These are phyloP conservation scores for Myiagra hebetior DNA, from an alignment of 2,113 vertebrate genomes.

Conservation along the genomic window DNA sequence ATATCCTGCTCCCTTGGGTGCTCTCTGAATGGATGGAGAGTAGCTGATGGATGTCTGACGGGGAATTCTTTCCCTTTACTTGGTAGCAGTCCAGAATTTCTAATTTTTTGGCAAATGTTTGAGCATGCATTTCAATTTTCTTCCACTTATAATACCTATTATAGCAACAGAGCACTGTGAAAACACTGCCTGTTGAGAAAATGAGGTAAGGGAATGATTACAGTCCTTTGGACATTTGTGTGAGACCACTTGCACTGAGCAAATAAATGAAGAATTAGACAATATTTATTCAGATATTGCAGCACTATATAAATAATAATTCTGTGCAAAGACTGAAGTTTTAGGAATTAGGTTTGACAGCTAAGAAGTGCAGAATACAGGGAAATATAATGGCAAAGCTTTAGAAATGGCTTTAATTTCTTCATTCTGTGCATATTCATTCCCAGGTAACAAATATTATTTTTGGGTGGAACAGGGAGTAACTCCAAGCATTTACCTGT, in stretches of 20 bases:
- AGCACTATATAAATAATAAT: background rate
- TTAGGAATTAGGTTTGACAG: background rate
- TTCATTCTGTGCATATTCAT: background rate
- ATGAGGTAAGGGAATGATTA: background rate
- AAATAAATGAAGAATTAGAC: background rate
- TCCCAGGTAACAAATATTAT: background rate
- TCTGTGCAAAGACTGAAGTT: background rate
- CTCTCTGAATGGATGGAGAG: background rate
- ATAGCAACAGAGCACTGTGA: background rate
- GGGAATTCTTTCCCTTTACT: background rate
- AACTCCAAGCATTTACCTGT: background rate
- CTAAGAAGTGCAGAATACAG: background rate
- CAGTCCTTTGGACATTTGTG: background rate
- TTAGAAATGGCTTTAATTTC: background rate
- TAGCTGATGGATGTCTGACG: background rate
- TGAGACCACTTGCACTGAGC: background rate
- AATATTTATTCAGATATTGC: background rate
- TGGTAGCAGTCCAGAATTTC: background rate
- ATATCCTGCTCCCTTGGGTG: background rate
- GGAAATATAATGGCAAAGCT: background rate
- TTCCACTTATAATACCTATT: background rate
- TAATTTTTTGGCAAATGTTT: slow-evolving; percentile 6
- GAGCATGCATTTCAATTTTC: slow-evolving; percentile 8
- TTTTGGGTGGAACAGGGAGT: background rate
- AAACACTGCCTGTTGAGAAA: background rate